phyloP scores from a whole-genome alignment of 23 tunicate genomes.

The Ciona savignyi region DNA sequence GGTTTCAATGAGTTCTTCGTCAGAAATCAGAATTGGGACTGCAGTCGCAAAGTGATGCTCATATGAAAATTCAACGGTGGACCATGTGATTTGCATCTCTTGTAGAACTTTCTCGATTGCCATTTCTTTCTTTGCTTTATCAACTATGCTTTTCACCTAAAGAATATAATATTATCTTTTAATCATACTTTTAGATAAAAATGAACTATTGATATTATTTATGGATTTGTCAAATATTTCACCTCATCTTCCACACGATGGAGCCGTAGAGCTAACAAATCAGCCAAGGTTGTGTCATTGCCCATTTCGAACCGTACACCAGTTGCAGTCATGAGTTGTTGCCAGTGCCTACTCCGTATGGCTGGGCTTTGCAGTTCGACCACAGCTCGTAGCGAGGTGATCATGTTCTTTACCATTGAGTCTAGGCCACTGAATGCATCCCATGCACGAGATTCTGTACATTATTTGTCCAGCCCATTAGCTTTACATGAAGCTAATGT shows the following conservation, averaged over 20 bases:
- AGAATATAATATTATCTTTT: too few relatives aligned
- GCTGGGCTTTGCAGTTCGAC: slow-evolving; percentile 89
- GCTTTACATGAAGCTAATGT: too few relatives aligned
- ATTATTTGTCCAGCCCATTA: too few relatives aligned
- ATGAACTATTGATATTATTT: too few relatives aligned
- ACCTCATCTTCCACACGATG: slow-evolving; percentile 96
- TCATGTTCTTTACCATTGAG: slow-evolving; percentile 79
- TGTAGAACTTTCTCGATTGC: slow-evolving; percentile 80
- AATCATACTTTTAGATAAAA: too few relatives aligned
- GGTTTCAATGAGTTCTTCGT: slow-evolving; percentile 74
- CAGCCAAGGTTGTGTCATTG: slow-evolving; percentile 79
- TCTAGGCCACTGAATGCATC: slow-evolving; percentile 84
- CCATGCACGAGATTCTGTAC: slow-evolving; percentile 87
- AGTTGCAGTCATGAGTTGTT: slow-evolving; percentile 73
- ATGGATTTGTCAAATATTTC: too few relatives aligned
- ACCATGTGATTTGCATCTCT: slow-evolving; percentile 79
- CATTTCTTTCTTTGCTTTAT: slow-evolving; percentile 91
- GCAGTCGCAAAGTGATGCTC: slow-evolving; percentile 58
- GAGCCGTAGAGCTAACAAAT: slow-evolving; percentile 84
- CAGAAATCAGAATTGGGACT: slow-evolving; percentile 44
- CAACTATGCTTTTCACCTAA: slow-evolving; percentile 78
- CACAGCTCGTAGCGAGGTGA: slow-evolving; percentile 81
- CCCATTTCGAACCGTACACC: slow-evolving; percentile 83
- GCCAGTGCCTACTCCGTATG: slow-evolving; percentile 86
- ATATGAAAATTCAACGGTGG: slow-evolving; percentile 60